Conservation (phyloP, 2,888 invertebrate genomes). For the Dryadula phaetusa region DNA sequence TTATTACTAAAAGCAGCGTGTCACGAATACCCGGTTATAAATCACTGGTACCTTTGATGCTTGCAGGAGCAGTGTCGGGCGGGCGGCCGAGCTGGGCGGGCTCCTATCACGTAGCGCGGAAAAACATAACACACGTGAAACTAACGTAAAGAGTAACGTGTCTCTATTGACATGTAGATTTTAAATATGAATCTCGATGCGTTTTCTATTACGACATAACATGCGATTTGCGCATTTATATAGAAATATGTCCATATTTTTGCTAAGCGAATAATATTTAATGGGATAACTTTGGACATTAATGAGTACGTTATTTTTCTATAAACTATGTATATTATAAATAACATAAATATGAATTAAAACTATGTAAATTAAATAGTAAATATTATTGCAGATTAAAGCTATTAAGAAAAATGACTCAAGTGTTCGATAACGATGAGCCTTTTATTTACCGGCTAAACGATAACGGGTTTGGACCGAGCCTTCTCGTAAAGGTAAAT, state of each 20-base stretch:
- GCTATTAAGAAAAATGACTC: slow-evolving; percentile 62
- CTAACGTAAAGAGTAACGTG: slow-evolving; percentile 51
- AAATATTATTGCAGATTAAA: slow-evolving; percentile 24
- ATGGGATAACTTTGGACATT: slow-evolving; percentile 24
- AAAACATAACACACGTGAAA: slow-evolving; percentile 27
- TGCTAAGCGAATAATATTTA: slow-evolving; percentile 17
- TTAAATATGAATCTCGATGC: slow-evolving; percentile 41
- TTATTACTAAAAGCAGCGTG: slow-evolving; percentile 53
- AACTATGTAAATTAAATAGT: neutral
- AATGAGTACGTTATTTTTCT: neutral
- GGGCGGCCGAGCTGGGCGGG: slow-evolving; percentile 62
- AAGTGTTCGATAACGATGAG: slow-evolving; percentile 81
- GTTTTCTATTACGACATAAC: slow-evolving; percentile 36
- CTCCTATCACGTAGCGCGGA: slow-evolving; percentile 38
- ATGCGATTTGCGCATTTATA: slow-evolving; percentile 42
- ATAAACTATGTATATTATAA: neutral
- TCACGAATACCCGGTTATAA: slow-evolving; percentile 71
- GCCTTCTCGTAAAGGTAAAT: slow-evolving; percentile 88
- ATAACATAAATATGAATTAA: neutral
- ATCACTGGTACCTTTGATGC: slow-evolving; percentile 62
- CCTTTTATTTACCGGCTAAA: slow-evolving; percentile 90
- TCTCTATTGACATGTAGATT: slow-evolving; percentile 50
- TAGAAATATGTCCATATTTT: slow-evolving; percentile 21
- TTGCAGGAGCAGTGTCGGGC: slow-evolving; percentile 63
- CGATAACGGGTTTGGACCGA: slow-evolving; percentile 90